These are phyloP conservation scores for Coccyzus lansbergi DNA, from an alignment of 2,797 vertebrate species.

Conservation along the genomic window DNA sequence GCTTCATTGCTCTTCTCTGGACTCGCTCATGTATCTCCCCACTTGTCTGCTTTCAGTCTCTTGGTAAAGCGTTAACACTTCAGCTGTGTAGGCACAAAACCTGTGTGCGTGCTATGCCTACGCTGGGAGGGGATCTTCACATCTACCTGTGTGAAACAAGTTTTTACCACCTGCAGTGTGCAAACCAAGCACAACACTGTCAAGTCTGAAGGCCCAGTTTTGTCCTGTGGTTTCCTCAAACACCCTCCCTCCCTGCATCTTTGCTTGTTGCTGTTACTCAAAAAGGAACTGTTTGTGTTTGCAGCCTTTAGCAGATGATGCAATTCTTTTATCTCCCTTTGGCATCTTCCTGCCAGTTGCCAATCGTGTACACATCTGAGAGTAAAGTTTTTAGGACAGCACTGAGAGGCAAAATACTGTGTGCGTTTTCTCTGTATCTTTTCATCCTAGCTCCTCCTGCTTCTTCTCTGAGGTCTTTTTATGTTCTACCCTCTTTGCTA, in stretches of 20 bases:
- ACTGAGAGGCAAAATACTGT: neutral
- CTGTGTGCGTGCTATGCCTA: neutral
- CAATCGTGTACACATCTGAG: neutral
- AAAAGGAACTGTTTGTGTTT: conserved; percentile 23
- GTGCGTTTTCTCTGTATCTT: neutral
- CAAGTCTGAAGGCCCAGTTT: neutral
- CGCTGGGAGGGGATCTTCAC: neutral
- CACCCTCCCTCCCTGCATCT: neutral
- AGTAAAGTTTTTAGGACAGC: conserved; percentile 8
- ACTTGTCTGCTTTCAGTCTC: neutral
- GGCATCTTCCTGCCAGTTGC: conserved; percentile 16
- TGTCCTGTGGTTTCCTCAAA: conserved; percentile 34
- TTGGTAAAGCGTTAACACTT: neutral
- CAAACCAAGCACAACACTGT: neutral
- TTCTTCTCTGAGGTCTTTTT: neutral
- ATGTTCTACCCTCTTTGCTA: neutral
- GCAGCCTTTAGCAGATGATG: neutral
- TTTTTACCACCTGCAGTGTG: neutral
- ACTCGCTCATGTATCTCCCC: neutral
- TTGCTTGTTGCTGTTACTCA: neutral
- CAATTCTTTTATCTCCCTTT: conserved; percentile 32
- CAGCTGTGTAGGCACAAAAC: neutral
- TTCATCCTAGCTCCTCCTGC: neutral
- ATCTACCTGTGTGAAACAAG: neutral
- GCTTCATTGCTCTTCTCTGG: too few species aligned